phyloP scores from a whole-genome alignment of 2,888 invertebrate species.

The Mesorhabditis spiculigera region DNA sequence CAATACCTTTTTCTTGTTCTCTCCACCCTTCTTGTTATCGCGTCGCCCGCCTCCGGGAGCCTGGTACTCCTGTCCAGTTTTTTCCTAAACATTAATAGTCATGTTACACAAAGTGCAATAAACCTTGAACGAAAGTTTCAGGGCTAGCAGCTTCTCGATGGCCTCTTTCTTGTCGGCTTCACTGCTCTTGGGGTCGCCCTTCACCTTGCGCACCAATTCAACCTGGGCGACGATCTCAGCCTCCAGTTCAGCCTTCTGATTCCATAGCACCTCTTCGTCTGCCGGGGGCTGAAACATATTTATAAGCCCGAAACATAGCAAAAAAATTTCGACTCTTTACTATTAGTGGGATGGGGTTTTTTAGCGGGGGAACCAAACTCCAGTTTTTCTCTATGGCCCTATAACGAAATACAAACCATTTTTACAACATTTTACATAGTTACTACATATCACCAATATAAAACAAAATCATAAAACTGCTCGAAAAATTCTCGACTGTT shows the following conservation, averaged over 20 bases:
- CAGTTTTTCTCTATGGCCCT: too few relatives aligned
- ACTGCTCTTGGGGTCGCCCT: constrained; percentile 18
- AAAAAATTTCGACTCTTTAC: too few relatives aligned
- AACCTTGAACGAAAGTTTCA: constrained; percentile 73
- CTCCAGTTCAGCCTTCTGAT: not conserved
- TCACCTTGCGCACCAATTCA: constrained; percentile 26
- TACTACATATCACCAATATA: too few relatives aligned
- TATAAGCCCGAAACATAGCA: too few relatives aligned
- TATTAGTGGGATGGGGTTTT: too few relatives aligned
- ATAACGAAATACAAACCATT: too few relatives aligned
- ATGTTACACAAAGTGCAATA: not conserved
- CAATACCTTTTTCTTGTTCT: constrained; percentile 12
- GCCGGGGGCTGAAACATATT: too few relatives aligned
- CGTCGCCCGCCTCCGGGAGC: constrained; percentile 16
- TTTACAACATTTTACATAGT: too few relatives aligned
- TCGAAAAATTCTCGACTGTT: too few relatives aligned
- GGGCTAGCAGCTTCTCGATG: constrained; percentile 67
- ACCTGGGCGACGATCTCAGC: constrained; percentile 31
- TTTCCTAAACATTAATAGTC: constrained; percentile 48
- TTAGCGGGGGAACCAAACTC: too few relatives aligned
- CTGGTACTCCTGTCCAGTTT: constrained; percentile 68
- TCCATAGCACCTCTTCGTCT: too few relatives aligned
- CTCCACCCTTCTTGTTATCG: constrained; percentile 8
- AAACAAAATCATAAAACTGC: too few relatives aligned
- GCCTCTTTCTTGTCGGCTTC: constrained; percentile 63